These are phyloP conservation scores for Onychomys leucogaster DNA, from an alignment of 2,797 vertebrate species.

Conservation along the genomic window DNA sequence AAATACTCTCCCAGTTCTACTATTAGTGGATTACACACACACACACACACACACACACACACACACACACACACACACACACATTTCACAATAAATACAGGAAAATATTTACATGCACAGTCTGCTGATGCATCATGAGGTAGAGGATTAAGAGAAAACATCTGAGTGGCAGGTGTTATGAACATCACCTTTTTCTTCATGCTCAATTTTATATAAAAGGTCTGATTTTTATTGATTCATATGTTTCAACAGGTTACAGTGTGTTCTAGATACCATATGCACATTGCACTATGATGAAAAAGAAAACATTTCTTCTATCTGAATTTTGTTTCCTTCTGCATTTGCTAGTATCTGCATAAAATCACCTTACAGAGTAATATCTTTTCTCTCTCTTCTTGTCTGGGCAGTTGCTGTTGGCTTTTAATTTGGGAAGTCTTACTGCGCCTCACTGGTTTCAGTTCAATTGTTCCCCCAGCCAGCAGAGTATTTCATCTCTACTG, in stretches of 20 bases:
- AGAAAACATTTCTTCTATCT: conserved; percentile 17
- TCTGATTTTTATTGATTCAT: conserved; percentile 79
- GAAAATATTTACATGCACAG: conserved; percentile 69
- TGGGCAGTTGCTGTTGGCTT: conserved; percentile 85
- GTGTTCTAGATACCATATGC: not conserved
- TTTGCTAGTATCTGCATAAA: conserved; percentile 76
- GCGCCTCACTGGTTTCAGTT: conserved; percentile 86
- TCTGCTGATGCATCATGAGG: conserved; percentile 62
- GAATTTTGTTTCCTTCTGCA: conserved; percentile 44
- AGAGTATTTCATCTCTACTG: conserved; percentile 89
- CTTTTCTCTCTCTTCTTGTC: conserved; percentile 78
- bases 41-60: not conserved
- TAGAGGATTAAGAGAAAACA: conserved; percentile 73
- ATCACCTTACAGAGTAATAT: conserved; percentile 75
- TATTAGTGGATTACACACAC: conserved; percentile 21
- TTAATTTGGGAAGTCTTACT: conserved; percentile 89
- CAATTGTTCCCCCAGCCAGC: conserved; percentile 87
- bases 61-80: not conserved
- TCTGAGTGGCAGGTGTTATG: conserved; percentile 80
- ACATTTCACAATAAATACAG: conserved; percentile 68
- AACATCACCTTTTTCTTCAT: conserved; percentile 75
- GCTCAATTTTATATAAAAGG: conserved; percentile 78
- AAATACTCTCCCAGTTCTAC: not conserved
- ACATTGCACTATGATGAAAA: not conserved
- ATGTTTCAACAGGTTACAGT: conserved; percentile 83